A percentile compares a stretch with the other conserved stretches of the same genome.
Conservation (phyloP, 2,888 invertebrate genomes). For the Carterocephalus palaemon region DNA sequence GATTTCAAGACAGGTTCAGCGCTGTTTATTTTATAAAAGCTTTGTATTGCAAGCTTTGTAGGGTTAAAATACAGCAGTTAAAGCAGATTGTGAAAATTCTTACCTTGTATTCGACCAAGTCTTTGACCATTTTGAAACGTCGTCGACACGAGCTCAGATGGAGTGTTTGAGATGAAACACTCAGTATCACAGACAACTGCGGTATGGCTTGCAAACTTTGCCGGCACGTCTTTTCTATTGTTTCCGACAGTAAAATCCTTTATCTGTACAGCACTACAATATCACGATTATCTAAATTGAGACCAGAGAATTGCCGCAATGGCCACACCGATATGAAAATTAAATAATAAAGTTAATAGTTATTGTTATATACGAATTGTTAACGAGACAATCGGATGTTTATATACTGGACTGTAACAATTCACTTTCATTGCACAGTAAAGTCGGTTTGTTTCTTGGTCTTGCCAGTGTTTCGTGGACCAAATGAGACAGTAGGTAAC, state of each 20-base stretch:
- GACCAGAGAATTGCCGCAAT: conserved; percentile 48
- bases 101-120: conserved; percentile 55
- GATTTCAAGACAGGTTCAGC: too few species aligned
- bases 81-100: conserved; percentile 16
- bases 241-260: conserved; percentile 59
- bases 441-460: conserved; percentile 40
- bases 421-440: conserved; percentile 51
- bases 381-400: conserved; percentile 29
- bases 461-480: conserved; percentile 44
- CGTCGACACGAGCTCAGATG: conserved; percentile 24
- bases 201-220: conserved; percentile 47
- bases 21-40: too few species aligned
- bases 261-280: conserved; percentile 58
- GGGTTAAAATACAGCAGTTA: background rate
- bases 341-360: conserved; percentile 57
- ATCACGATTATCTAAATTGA: conserved; percentile 66
- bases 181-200: conserved; percentile 41
- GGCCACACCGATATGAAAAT: conserved; percentile 43
- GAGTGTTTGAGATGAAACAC: conserved; percentile 39
- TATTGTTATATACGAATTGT: conserved; percentile 40
- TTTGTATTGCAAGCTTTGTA: background rate
- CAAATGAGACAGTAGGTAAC: conserved; percentile 36
- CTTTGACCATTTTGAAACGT: conserved; percentile 47
- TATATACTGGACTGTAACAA: conserved; percentile 45
- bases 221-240: conserved; percentile 53